These are phyloP conservation scores for Cecropterus lyciades DNA, from an alignment of 1,140 invertebrate genomes.

Conservation along the genomic window DNA sequence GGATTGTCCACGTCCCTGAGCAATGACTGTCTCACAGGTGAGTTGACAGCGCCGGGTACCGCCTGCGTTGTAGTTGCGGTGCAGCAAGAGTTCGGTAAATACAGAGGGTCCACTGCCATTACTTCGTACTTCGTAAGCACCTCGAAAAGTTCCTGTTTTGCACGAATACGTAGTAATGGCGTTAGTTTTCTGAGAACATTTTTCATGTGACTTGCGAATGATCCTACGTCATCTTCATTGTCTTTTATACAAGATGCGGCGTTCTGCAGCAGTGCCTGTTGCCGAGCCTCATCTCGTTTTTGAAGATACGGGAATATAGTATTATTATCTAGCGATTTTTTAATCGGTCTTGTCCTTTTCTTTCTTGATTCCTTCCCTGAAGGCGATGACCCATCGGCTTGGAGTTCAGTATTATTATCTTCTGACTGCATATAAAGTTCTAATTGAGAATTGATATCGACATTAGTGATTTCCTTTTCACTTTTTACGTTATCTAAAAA, in stretches of 20 bases:
- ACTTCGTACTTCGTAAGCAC: slow-evolving; percentile 31
- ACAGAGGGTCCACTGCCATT: slow-evolving; percentile 24
- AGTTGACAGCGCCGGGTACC: slow-evolving; percentile 7
- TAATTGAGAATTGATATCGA: slow-evolving; percentile 28
- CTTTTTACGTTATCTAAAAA: slow-evolving; percentile 26
- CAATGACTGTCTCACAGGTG: slow-evolving; percentile 2
- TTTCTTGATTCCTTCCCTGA: slow-evolving; percentile 19
- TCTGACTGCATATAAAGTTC: slow-evolving; percentile 30
- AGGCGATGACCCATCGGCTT: slow-evolving; percentile 20
- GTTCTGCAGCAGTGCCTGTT: slow-evolving; percentile 22
- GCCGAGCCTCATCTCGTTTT: slow-evolving; percentile 27
- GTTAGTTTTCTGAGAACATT: slow-evolving; percentile 28
- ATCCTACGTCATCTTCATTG: slow-evolving; percentile 25
- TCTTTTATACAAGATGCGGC: slow-evolving; percentile 26
- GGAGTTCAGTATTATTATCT: slow-evolving; percentile 15
- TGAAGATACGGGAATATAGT: slow-evolving; percentile 23
- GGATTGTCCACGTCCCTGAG: slow-evolving; percentile 26
- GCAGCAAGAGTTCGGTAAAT: slow-evolving; percentile 30
- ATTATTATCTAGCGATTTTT: slow-evolving; percentile 20
- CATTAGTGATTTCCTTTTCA: slow-evolving; percentile 24
- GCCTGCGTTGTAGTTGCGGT: slow-evolving; percentile 4
- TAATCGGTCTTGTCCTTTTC: slow-evolving; percentile 24
- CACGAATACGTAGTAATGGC: slow-evolving; percentile 18
- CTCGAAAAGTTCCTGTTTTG: slow-evolving; percentile 29
- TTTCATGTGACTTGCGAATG: slow-evolving; percentile 29